Conservation (phyloP, 2,888 invertebrate species). For the Tineola bisselliella region DNA sequence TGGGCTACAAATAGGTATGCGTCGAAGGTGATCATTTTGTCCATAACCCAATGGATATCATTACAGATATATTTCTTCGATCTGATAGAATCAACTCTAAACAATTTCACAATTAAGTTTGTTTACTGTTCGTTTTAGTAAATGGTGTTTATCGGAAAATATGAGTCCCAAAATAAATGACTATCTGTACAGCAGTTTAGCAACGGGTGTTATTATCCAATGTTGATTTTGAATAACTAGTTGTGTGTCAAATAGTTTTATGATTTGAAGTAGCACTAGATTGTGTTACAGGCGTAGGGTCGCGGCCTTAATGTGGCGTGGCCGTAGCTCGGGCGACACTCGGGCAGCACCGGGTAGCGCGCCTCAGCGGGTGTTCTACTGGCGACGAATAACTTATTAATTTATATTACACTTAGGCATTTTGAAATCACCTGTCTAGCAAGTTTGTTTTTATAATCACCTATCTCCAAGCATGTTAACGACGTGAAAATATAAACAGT, state of each 20-base stretch:
- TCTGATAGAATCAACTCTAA: background rate
- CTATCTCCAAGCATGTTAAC: conserved; percentile 51
- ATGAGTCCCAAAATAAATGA: background rate
- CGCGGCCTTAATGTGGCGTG: conserved; percentile 2
- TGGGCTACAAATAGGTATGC: background rate
- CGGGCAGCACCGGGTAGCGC: conserved; percentile 10
- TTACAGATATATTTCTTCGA: conserved; percentile 27
- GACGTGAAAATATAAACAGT: conserved; percentile 61
- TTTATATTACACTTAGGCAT: conserved; percentile 57
- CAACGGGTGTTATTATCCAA: background rate
- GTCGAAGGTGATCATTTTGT: conserved; percentile 7
- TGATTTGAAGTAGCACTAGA: background rate
- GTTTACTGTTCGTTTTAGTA: background rate
- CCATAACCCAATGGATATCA: conserved; percentile 21
- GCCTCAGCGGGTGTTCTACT: conserved; percentile 39
- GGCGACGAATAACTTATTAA: conserved; percentile 56
- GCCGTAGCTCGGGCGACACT: too few species aligned
- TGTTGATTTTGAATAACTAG: background rate
- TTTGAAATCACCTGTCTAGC: conserved; percentile 57
- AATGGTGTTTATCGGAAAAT: background rate
- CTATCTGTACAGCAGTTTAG: background rate
- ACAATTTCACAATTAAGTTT: background rate
- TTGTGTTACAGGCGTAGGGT: background rate
- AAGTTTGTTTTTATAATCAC: conserved; percentile 56
- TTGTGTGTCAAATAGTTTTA: background rate